These are phyloP conservation scores for Dastarcus helophoroides DNA, from an alignment of 2,888 invertebrate genomes.

Conservation along the genomic window DNA sequence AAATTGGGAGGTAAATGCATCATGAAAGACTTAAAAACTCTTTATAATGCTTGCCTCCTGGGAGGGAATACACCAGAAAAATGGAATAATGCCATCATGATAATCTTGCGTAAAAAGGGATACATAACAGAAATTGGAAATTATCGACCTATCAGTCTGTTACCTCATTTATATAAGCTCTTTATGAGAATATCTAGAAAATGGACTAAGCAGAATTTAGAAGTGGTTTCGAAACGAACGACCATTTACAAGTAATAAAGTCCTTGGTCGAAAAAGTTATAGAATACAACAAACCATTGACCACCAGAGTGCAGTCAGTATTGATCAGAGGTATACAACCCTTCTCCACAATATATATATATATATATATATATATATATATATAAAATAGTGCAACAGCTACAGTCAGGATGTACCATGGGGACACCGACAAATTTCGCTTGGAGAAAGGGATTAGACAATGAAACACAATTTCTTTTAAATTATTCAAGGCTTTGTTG, in stretches of 20 bases:
- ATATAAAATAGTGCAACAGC: too few species aligned
- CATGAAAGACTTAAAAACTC: too few species aligned
- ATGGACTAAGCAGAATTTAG: conserved; percentile 16
- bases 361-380: too few species aligned
- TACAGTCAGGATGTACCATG: conserved; percentile 6
- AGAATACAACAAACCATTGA: conserved; percentile 11
- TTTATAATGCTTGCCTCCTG: too few species aligned
- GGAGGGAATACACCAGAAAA: too few species aligned
- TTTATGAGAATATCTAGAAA: too few species aligned
- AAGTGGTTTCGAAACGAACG: conserved; percentile 12
- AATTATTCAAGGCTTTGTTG: conserved; percentile 8
- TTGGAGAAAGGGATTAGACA: conserved; percentile 7
- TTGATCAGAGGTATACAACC: conserved; percentile 5
- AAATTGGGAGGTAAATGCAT: too few species aligned
- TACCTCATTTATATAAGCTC: too few species aligned
- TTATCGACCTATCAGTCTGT: too few species aligned
- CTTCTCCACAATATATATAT: conserved; percentile 7
- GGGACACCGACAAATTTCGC: conserved; percentile 5
- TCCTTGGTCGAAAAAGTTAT: conserved; percentile 13
- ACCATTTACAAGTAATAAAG: conserved; percentile 13
- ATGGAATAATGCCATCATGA: too few species aligned
- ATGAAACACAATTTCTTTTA: conserved; percentile 9
- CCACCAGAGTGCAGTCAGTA: conserved; percentile 3
- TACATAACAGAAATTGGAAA: too few species aligned
- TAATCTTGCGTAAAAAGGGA: too few species aligned